These are phyloP conservation scores for Chaitophorus viminalis DNA, from an alignment of 2,888 invertebrate species.

Conservation along the genomic window DNA sequence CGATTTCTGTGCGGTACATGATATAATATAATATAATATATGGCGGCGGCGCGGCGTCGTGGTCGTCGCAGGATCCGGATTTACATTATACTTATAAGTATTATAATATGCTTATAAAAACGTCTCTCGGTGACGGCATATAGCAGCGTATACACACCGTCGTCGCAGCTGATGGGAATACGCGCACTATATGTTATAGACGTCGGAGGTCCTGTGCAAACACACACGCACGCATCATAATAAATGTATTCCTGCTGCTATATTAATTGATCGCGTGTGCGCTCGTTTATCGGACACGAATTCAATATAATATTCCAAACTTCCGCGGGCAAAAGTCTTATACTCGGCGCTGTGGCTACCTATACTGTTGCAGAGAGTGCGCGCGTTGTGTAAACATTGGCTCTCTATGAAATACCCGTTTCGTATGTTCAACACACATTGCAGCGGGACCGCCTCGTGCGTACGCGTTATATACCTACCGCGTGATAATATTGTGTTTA, in stretches of 20 bases:
- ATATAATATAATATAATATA: background rate
- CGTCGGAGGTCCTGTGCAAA: background rate
- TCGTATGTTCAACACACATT: too few relatives aligned
- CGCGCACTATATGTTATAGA: too few relatives aligned
- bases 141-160: background rate
- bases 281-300: slow-evolving; percentile 8
- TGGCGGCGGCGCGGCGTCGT: too few relatives aligned
- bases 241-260: background rate
- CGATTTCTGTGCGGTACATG: background rate
- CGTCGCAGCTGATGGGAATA: too few relatives aligned
- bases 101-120: slow-evolving; percentile 21
- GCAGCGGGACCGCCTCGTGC: too few relatives aligned
- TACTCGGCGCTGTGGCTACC: background rate
- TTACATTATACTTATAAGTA: too few relatives aligned
- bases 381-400: background rate
- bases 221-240: background rate
- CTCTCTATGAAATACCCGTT: too few relatives aligned
- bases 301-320: background rate
- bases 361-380: background rate
- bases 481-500: background rate
- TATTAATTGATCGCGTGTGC: slow-evolving; percentile 10
- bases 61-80: background rate
- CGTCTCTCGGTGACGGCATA: background rate
- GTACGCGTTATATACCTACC: background rate
- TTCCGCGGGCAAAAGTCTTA: background rate